phyloP scores from a whole-genome alignment of 2,113 vertebrate genomes.

The Axis porcinus region DNA sequence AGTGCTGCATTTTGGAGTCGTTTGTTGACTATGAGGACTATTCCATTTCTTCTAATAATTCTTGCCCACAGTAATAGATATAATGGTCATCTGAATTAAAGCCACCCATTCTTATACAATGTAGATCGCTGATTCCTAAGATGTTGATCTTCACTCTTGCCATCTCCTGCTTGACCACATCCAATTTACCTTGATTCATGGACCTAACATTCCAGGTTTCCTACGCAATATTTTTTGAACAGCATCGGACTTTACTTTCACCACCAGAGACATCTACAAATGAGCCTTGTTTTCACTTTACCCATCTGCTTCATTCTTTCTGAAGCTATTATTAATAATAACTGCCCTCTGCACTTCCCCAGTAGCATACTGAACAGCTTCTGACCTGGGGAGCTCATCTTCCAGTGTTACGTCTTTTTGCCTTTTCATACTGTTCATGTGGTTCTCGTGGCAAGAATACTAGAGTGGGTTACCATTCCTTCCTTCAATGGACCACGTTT shows the following conservation, averaged over 20 bases:
- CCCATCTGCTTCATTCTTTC: background rate
- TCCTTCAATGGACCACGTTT: background rate
- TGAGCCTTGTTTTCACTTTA: background rate
- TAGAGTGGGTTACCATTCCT: background rate
- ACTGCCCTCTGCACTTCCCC: background rate
- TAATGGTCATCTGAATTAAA: background rate
- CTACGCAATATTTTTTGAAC: background rate
- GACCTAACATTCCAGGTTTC: background rate
- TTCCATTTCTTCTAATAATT: background rate
- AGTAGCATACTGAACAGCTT: background rate
- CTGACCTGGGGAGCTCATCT: background rate
- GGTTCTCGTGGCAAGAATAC: background rate
- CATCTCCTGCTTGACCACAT: background rate
- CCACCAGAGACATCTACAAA: background rate
- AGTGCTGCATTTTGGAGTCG: background rate
- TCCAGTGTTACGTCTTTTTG: background rate
- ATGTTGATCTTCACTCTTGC: background rate
- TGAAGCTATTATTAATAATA: background rate
- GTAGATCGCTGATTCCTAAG: background rate
- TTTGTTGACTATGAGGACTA: background rate
- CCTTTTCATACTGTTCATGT: background rate
- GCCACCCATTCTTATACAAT: background rate
- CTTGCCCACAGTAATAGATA: background rate
- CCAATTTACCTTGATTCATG: background rate
- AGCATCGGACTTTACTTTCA: background rate